Evolutionary conservation across 2,113 vertebrate species (phyloP), one percentile per base, ranked within the genome.

Genomic region (Cyanoramphus novaezelandiae): DNA sequence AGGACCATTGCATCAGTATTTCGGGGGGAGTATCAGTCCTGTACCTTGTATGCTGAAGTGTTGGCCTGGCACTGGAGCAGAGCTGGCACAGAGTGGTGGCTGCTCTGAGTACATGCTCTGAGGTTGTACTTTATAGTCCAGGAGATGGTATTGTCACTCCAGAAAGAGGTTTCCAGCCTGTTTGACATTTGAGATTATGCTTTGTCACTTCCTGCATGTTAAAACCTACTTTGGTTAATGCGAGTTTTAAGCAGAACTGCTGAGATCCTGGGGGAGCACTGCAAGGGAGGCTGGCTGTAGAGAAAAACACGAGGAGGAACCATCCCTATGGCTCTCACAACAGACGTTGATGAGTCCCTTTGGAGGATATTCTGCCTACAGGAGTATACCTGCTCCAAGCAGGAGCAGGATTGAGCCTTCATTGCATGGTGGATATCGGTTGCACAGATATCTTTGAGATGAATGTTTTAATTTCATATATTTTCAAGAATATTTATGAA

Each of bases 1-100:
- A 75, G 83, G 35, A 44, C 31, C 1, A 4, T 29, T 37, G 23
- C 6, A 14, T 63, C 19, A 0, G 13, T 65, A 7, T 31, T 86
- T 88, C 35, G 16, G 25, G 29, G n/a, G 39, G 11, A n/a, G 37
- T 11, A 15, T 21, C 39, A 29, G 46, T 57, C 59, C 41, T 57
- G 41, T 27, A 50, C 29, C 47, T 79, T 1, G 0, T n/a, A 2
- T 16, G 57, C 28, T 1, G 0, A 39, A 74, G 46, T 31, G 17
- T 35, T 71, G 37, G 37, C 70, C 64, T 31, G 5, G 53, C 62
- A 13, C 17, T 60, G 57, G 59, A 50, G 3, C 15, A 11, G 62
- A 39, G 49, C 49, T 75, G 75, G 33, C 4, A 2, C 3, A 13
- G 29, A 46, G 37, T 2, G 6, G 18, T 16, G 67, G n/a, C 29